Base-by-base conservation (phyloP, 2,797 vertebrate genomes). In the Alosa sapidissima region DNA sequence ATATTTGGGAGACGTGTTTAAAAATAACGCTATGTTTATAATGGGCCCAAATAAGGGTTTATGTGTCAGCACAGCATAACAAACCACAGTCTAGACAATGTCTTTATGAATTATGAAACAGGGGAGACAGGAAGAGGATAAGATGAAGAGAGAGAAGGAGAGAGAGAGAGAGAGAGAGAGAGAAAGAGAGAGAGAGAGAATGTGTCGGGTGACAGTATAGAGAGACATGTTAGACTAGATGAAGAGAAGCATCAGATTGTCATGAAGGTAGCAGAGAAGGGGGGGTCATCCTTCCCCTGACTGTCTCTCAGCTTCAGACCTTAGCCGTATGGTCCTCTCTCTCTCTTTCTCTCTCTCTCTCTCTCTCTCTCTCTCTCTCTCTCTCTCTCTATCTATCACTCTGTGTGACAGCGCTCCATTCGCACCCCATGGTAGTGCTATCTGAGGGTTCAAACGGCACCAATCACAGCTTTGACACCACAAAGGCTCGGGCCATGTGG, bases 31-130 rank as follows among this genome's bases (percentile, higher is more conserved):
- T 16, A 33, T 75, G 33, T 75, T 41, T 19, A 45, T 16, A 19
- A 75, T 13, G 36, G 68, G 68, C 5, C 68, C 11, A 75, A 75
- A 36, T 75, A 41, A 75, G 33, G 68, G 68, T 36, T 75, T 16
- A 5, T 65, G 13, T 75, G 33, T 75, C 68, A 75, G 68, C 3
- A 75, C 36, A 41, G 33, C 65, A 72, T 36, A 72, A 72, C 68
- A 75, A 75, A 75, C 68, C 68, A 41, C 33, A 75, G 68, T 75
- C 68, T 75, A 75, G 68, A 75, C 68, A 75, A 75, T 75, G 36
- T 75, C 68, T 75, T 75, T 87, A 90, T 90, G 89, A 90, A 90
- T 90, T 87, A 90, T 90, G 89, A 90, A 87, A 87, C 13, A 75
- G 68, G 13, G 68, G 4, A 75, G 68, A 83, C 85, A 85, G 85